These are phyloP conservation scores for Capreolus pygargus DNA, from an alignment of 2,113 vertebrate species.

Conservation along the genomic window DNA sequence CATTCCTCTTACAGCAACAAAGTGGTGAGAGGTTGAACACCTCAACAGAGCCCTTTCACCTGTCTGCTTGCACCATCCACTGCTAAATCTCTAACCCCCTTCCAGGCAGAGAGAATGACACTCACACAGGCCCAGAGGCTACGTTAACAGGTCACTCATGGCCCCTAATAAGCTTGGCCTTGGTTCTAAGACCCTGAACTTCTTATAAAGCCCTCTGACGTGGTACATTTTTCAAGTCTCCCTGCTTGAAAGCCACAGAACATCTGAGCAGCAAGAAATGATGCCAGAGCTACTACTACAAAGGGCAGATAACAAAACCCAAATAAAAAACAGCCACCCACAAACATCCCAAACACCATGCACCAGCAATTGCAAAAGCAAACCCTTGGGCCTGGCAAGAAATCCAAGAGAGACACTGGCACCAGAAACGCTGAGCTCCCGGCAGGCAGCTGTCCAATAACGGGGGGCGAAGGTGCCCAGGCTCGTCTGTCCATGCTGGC, in stretches of 20 bases:
- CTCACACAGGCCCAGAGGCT: not conserved
- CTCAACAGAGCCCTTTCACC: fast-evolving
- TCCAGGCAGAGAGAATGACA: not conserved
- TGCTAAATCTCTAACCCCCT: fast-evolving
- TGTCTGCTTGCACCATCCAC: not conserved
- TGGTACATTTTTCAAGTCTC: slow-evolving; percentile 49
- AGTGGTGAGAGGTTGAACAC: not conserved
- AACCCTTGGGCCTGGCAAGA: slow-evolving; percentile 16
- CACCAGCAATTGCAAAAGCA: slow-evolving; percentile 47
- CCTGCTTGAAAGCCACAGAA: slow-evolving; percentile 24
- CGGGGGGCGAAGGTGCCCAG: not conserved
- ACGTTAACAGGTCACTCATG: not conserved
- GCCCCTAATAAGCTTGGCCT: not conserved
- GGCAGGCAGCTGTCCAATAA: not conserved
- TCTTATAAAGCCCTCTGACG: slow-evolving; percentile 8
- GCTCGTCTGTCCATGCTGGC: slow-evolving; percentile 51
- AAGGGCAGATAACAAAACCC: slow-evolving; percentile 67
- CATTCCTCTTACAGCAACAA: not conserved
- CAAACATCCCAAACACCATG: slow-evolving; percentile 45
- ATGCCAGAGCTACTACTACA: slow-evolving; percentile 53
- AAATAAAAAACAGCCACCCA: slow-evolving; percentile 60
- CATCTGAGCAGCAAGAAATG: slow-evolving; percentile 41
- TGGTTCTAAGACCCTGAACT: not conserved
- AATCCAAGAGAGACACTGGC: not conserved
- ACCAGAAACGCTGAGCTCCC: not conserved